Evolutionary conservation across 2,113 vertebrate species (phyloP), one percentile per base, ranked within the genome.

Genomic region (Paradoxurus hermaphroditus): DNA sequence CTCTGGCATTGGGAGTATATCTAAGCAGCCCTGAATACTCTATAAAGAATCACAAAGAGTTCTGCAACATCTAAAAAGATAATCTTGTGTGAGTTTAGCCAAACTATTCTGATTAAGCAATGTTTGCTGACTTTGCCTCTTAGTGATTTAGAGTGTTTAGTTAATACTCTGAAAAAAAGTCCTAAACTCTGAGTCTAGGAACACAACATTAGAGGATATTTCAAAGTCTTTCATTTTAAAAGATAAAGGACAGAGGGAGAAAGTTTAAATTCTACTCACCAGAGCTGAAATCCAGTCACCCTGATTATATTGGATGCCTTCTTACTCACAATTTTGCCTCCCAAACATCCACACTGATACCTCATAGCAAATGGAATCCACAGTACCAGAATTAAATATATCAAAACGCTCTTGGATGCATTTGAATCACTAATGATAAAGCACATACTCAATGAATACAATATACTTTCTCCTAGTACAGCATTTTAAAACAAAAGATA

Each of bases 201-300:
- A 85, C 2, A 90, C 27, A 84, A n/a, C 2, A 13, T 56, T 6
- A 77, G 70, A 25, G 27, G 13, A 72, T 49, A 95, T 39, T 51
- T 44, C 90, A 68, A 90, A 41, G 25, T 31, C 29, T 97, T 93
- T 95, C 15, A 34, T 85, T 89, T 51, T 82, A 89, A 75, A 96
- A 86, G 75, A 84, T 72, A 12, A n/a, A 81, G 12, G 49, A 67
- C 36, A 90, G 21, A 53, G 68, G 53, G 51, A 13, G 83, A 65
- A 51, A 36, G 53, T 49, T 97, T 88, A 63, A 56, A 77, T n/a
- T 81, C 39, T 56, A 94, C 13, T 94, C 39, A 53, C 12, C 46
- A 67, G 34, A 97, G 44, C 46, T 70, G 78, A 97, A 87, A 86
- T 72, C 41, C 56, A 67, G 21, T 92, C 27, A 91, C 73, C 36